Evolutionary conservation across 2,113 vertebrate species (phyloP).

Genomic region (Plestiodon gilberti): DNA sequence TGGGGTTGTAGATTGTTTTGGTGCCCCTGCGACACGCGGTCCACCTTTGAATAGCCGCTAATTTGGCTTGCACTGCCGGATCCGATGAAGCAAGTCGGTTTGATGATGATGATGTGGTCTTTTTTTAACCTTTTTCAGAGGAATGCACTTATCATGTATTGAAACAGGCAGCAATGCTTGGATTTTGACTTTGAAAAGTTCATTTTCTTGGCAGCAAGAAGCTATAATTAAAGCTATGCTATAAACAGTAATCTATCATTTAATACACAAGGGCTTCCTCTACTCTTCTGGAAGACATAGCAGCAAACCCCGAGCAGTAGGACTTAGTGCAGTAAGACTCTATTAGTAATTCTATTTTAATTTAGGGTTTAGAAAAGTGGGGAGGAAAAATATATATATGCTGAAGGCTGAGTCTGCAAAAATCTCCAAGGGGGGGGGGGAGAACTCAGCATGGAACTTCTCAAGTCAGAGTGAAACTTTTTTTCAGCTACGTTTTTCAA

Average conservation of each 20-base stretch:
- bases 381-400: background rate
- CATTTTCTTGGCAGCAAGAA: constrained; percentile 17
- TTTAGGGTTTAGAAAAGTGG: background rate
- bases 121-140: background rate
- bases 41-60: constrained; percentile 4
- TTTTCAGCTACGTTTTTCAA: background rate
- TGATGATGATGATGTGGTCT: constrained; percentile 5
- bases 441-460: background rate
- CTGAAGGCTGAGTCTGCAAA: constrained; percentile 6
- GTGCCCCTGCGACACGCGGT: background rate
- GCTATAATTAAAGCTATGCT: constrained; percentile 25
- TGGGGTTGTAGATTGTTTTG: background rate
- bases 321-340: background rate
- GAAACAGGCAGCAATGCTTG: constrained; percentile 1
- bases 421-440: background rate
- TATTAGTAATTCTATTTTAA: constrained; percentile 21
- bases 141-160: background rate
- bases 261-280: constrained; percentile 13
- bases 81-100: constrained; percentile 12
- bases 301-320: background rate
- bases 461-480: background rate
- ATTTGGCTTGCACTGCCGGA: constrained; percentile 12
- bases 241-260: constrained; percentile 5
- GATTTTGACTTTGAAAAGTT: constrained; percentile 33
- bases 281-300: background rate